Evolutionary conservation across 2,113 vertebrate species (phyloP).

Genomic region (Dryoscopus gambensis): DNA sequence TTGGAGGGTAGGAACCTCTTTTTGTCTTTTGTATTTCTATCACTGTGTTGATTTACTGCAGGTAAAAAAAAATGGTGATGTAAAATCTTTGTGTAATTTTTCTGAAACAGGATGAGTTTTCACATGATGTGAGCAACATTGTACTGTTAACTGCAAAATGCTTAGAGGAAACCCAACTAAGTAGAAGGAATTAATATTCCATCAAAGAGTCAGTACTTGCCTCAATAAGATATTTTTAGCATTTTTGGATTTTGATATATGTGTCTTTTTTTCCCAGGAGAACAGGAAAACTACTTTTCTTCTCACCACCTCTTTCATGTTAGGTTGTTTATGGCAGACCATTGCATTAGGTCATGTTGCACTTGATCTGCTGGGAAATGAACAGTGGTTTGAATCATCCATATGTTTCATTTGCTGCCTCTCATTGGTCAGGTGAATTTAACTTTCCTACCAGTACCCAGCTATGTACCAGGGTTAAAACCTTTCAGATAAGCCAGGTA

Average conservation of each 20-base stretch:
- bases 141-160: background rate
- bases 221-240: slow-evolving; percentile 24
- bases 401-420: background rate
- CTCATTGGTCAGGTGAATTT: background rate
- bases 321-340: background rate
- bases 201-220: background rate
- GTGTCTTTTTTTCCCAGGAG: background rate
- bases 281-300: slow-evolving; percentile 1
- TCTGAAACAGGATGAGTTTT: slow-evolving; percentile 27
- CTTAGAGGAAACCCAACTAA: background rate
- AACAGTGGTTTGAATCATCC: background rate
- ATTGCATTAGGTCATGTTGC: background rate
- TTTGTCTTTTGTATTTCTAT: slow-evolving; percentile 6
- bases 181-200: background rate
- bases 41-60: background rate
- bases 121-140: background rate
- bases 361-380: background rate
- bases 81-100: background rate
- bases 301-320: background rate
- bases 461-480: background rate
- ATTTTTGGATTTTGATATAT: slow-evolving; percentile 5
- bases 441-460: background rate
- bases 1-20: background rate
- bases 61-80: background rate
- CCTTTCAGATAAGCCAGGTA: background rate